phyloP scores from a whole-genome alignment of 2,888 invertebrate species.

The Eulithis testata region DNA sequence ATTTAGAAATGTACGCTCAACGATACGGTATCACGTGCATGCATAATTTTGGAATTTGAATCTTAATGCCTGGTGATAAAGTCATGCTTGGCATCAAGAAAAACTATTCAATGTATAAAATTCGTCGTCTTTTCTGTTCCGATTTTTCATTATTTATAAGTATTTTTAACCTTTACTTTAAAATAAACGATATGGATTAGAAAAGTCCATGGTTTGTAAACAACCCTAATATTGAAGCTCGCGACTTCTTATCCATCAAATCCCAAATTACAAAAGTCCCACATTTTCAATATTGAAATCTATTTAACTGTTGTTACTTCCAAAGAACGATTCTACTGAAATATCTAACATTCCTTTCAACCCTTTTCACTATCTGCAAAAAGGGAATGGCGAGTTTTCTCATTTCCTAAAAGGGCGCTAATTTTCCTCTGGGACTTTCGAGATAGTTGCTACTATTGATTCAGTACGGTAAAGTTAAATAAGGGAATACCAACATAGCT shows the following conservation, averaged over 20 bases:
- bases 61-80: constrained; percentile 29
- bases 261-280: not conserved
- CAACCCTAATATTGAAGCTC: not conserved
- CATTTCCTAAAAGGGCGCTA: constrained; percentile 52
- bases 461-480: constrained; percentile 40
- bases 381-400: constrained; percentile 47
- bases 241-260: not conserved
- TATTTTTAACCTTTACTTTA: not conserved
- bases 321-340: constrained; percentile 30
- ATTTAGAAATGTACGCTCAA: constrained; percentile 31
- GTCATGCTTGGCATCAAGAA: constrained; percentile 17
- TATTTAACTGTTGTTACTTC: constrained; percentile 22
- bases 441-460: constrained; percentile 43
- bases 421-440: constrained; percentile 49
- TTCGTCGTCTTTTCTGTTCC: constrained; percentile 3
- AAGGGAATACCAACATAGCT: constrained; percentile 29
- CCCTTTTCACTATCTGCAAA: constrained; percentile 46
- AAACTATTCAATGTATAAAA: constrained; percentile 3
- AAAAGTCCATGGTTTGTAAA: too few relatives aligned
- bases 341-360: constrained; percentile 39
- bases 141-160: not conserved
- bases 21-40: constrained; percentile 33
- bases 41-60: constrained; percentile 34
- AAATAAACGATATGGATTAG: not conserved
- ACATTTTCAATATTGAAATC: constrained; percentile 18